phyloP scores from a whole-genome alignment of 2,113 vertebrate genomes.

The Pogonocichla stellata region DNA sequence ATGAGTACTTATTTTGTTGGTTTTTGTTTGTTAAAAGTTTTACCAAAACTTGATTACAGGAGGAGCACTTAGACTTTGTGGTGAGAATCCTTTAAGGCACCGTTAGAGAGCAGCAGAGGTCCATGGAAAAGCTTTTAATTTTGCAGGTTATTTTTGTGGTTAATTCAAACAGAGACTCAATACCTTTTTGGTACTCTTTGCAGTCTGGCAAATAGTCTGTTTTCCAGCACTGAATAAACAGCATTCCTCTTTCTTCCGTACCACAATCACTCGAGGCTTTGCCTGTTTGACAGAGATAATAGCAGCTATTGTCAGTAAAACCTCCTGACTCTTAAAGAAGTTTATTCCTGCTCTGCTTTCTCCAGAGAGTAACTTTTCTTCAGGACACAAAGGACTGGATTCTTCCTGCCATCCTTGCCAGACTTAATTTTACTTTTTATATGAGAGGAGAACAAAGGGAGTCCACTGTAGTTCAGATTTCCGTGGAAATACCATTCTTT shows the following conservation, averaged over 20 bases:
- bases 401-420: neutral
- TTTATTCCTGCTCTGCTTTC: constrained; percentile 16
- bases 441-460: neutral
- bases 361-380: neutral
- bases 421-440: neutral
- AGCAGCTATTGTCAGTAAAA: constrained; percentile 1
- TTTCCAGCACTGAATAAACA: neutral
- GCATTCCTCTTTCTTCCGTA: neutral
- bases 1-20: neutral
- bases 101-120: constrained; percentile 66
- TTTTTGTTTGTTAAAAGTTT: neutral
- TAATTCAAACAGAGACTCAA: neutral
- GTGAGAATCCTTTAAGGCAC: neutral
- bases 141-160: neutral
- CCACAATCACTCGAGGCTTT: constrained; percentile 1
- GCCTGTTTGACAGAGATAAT: constrained; percentile 41
- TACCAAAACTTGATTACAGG: neutral
- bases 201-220: neutral
- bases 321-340: neutral
- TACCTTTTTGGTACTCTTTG: neutral
- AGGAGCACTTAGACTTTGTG: neutral
- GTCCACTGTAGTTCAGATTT: neutral
- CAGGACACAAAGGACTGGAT: neutral
- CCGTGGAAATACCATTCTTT: neutral
- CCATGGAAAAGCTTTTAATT: constrained; percentile 3